These are phyloP conservation scores for Tipula helvola DNA, from an alignment of 2,888 invertebrate species.

Conservation along the genomic window DNA sequence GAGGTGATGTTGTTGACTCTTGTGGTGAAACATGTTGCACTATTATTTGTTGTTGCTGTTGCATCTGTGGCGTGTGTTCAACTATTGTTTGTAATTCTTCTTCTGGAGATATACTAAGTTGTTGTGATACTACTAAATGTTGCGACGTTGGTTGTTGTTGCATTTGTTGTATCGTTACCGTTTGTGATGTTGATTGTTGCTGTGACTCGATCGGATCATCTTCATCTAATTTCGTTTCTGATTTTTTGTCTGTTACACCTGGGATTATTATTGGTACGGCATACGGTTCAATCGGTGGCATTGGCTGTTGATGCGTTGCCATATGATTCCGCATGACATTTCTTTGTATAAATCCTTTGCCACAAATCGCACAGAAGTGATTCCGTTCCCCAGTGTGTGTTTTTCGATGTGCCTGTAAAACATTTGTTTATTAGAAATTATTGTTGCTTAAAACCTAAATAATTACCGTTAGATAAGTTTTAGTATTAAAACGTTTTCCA, in stretches of 20 bases:
- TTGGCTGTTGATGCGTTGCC: constrained; percentile 5
- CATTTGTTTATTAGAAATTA: background rate
- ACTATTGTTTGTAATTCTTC: background rate
- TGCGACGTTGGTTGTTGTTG: background rate
- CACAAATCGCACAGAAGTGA: constrained; percentile 6
- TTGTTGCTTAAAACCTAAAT: background rate
- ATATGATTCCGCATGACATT: background rate
- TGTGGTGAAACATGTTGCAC: background rate
- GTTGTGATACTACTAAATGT: background rate
- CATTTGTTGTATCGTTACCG: background rate
- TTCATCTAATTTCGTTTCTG: background rate
- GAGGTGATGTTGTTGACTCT: background rate
- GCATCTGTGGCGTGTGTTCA: background rate
- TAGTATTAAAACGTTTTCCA: constrained; percentile 1
- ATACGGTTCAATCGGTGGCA: constrained; percentile 7
- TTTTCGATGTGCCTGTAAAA: background rate
- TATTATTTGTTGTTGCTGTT: background rate
- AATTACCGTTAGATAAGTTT: constrained; percentile 6
- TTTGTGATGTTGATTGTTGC: background rate
- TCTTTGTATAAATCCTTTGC: background rate
- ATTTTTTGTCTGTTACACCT: background rate
- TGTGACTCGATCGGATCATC: background rate
- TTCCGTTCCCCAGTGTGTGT: background rate
- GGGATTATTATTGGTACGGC: constrained; percentile 5
- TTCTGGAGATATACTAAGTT: background rate